Base-by-base conservation (phyloP, 1,140 invertebrate species). In the Micrasema longulum region DNA sequence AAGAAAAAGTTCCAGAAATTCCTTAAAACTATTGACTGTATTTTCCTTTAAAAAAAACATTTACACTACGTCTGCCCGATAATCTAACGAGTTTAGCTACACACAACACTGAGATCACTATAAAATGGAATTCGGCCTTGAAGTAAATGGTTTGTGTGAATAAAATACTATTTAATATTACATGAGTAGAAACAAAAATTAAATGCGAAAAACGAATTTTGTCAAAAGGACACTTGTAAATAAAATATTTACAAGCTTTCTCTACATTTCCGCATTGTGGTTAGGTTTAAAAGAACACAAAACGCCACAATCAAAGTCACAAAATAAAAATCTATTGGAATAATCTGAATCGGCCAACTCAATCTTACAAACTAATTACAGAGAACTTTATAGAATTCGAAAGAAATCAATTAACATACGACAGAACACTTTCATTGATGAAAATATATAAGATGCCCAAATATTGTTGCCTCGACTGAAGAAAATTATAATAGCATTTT, bases 51-150 rank as follows among this genome's bases (percentile, higher is more conserved):
- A 7, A 31, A 31, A 31, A 31, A 31, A 31, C 26, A 31, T 31
- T 31, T 31, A 31, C 7, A 31, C 26, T 31, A 31, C 26, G 26
- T 7, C 26, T 31, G 26, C 26, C 26, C 2, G 7, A 31, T 41
- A 12, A 43, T 55, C 48, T 68, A 60, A 60, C 31, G 66, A 69
- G 55, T 36, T 41, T 52, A 62, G 14, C 69, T 74, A 74, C 45
- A 63, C 60, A 71, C 64, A 68, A 74, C 73, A 75, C 65, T 69
- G 73, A 75, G 73, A 75, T 75, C 69, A 75, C 69, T 69, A 64
- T 52, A 55, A 68, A 57, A 71, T 75, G 73, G 73, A 75, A 75
- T 75, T 71, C 69, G 71, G 68, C 69, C 16, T 38, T 38, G 35
- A 38, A 38, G 36, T 38, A 60, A 41, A 60, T 20, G 20, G 1